Conservation (phyloP, 2,797 vertebrate species). For the Cheirogaleus major region DNA sequence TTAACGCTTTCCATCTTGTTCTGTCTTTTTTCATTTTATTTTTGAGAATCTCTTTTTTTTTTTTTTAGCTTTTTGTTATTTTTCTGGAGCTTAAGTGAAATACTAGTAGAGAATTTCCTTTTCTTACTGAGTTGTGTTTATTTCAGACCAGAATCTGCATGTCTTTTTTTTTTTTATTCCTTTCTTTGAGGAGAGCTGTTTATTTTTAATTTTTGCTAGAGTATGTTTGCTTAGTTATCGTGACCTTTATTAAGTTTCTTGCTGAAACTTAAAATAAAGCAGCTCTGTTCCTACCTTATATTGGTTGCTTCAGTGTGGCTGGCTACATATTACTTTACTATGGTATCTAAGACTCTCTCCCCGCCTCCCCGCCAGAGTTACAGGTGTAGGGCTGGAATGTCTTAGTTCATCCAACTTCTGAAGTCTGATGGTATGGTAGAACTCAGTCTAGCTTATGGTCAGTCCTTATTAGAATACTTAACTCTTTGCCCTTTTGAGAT, state of each 20-base stretch:
- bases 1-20: neutral
- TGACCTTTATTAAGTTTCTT: neutral
- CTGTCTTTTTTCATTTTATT: neutral
- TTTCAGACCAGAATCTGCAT: neutral
- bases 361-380: neutral
- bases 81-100: neutral
- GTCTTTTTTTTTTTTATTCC: neutral
- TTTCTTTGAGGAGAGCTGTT: neutral
- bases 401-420: neutral
- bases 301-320: neutral
- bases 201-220: neutral
- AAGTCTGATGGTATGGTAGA: neutral
- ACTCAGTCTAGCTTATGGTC: neutral
- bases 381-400: neutral
- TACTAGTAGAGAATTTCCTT: neutral
- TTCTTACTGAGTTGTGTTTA: neutral
- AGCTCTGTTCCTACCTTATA: neutral
- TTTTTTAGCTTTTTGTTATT: neutral
- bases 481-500: neutral
- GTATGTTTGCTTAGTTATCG: neutral
- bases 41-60: neutral
- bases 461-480: neutral
- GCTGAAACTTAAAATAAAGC: neutral
- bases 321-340: neutral
- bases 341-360: neutral